Base-by-base conservation (phyloP, 2,113 vertebrate genomes). In the Diphyllodes magnificus region DNA sequence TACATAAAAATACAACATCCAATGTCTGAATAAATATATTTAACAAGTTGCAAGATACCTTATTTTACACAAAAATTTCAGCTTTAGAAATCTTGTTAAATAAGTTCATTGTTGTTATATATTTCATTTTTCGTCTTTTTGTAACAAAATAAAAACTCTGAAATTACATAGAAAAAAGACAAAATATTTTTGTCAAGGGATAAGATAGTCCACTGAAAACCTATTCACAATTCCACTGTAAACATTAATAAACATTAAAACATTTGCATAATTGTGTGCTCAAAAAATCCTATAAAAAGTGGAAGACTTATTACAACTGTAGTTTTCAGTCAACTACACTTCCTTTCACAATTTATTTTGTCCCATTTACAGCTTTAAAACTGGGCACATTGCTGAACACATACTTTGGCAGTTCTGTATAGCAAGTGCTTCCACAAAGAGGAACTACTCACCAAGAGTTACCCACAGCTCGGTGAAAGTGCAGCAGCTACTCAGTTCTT, bases 71-170 rank as follows among this genome's bases (percentile, higher is more conserved):
- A 99, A 98, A 98, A 99, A 95, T 97, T 97, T 98, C 98, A 98
- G 98, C 98, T 98, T 98, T 99, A 99, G 98, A 99, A 99, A 99
- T 98, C 98, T 98, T 97, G 98, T 99, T 98, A 99, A 99, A 99
- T 99, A 99, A 98, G 98, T 98, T 98, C 98, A 98, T 97, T 97
- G 98, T 97, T 98, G 98, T 98, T 98, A 99, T 99, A 99, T 99
- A 99, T 98, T 98, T 98, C 97, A 98, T 98, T 98, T 98, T 98
- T 98, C 42, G 97, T 98, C 98, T 99, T 98, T 98, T 98, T 98
- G 98, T 99, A 99, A 98, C 98, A 99, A 99, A 99, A 99, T 99
- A 99, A 99, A 99, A 99, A 98, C 98, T 99, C 98, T 99, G 98
- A 99, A 98, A 99, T 99, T 99, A 97, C 97, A 98, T 99, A 99